Base-by-base conservation (phyloP, 2,797 vertebrate genomes). In the Phrynocephalus guinanensis region DNA sequence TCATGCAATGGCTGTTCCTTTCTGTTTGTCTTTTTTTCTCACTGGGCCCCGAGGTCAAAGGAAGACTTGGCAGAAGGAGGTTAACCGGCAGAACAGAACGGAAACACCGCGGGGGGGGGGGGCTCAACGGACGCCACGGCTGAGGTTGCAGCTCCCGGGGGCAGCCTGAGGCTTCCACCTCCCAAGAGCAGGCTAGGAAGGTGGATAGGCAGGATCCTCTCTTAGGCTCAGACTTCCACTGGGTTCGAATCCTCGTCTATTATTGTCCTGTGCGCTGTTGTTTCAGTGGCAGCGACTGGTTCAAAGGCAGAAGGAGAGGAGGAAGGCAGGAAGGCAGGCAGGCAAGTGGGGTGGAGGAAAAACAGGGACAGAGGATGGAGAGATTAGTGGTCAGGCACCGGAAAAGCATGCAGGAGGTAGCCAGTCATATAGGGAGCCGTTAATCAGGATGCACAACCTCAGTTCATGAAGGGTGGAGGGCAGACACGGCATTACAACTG, bases 231-330 rank as follows among this genome's bases (percentile, higher is more conserved):
- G 22, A 88, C 92, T 1, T 94, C 86, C 93, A 93, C 92, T 92
- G 93, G 95, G 89, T 97, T 94, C 90, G 56, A 92, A 90, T 96
- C 16, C 56, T 93, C 93, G 93, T 94, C 94, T 85, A 90, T 92
- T 92, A 96, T 97, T 95, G 96, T 96, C 96, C 96, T 88, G 86
- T 95, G 95, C 95, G 97, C 93, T 89, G 95, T 97, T 94, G 94
- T 97, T 92, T 97, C 97, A 97, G 96, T 92, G 93, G 94, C 93
- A 92, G 94, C 86, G 87, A 90, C 93, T 86, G 96, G 93, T 94
- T 92, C 93, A 95, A 93, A 93, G 89, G 91, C 88, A 79, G 84
- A 81, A 85, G 80, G 73, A 84, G 83, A 83, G 88, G 79, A 78
- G 56, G 88, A 67, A 79, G 86, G 56, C 88, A 89, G 84, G 72